Evolutionary conservation across 2,888 invertebrate species (phyloP), one percentile per base, ranked within the genome.

Genomic region (Cryptus viduatorius): DNA sequence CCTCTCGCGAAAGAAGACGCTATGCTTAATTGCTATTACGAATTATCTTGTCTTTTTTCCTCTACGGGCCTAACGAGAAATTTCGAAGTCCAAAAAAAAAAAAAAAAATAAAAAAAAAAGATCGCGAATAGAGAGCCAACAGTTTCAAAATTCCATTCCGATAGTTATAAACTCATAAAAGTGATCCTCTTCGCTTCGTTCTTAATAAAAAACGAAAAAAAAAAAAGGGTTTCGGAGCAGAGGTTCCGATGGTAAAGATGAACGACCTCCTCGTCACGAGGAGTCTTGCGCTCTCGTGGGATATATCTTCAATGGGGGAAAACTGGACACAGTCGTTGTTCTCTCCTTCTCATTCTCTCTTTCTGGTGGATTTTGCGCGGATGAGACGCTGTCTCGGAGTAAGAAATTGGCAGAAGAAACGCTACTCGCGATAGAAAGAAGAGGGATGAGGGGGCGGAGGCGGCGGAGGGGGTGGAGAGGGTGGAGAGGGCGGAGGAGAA

Each of bases 11-110:
- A 44, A 48, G 69, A 75, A 59, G 65, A 65, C 61, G 78, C 81
- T 78, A 75, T 65, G 71, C 71, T 82, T 84, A 84, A 84, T 84
- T 79, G 79, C 82, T 69, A 61, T 84, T 79, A 59, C 75, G 79
- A 67, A 82, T 82, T 59, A 48, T 31, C 73, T 79, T 69, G 78
- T 78, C 61, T 68, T 77, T 78, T 78, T 80, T 79, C 67, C 79
- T 75, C 73, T 79, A 67, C 69, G 19, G 24, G 65, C 83, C 24
- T 19, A 65, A 73, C 44, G n/a, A 84, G 50, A 44, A 59, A 75
- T 44, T 16, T 48, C 19, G 42, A 59, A 71, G 42, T 19, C 29
- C 12, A 78, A 31, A 19, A 61, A 56, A 56, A 19, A 61, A 16
- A 29, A 78, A 68, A 71, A 46, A 37, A 24, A 64, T 8, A 16